A percentile compares a stretch with the other conserved stretches of the same genome.
Conservation (phyloP, 2,113 vertebrate species). For the Dolichotis patagonum region DNA sequence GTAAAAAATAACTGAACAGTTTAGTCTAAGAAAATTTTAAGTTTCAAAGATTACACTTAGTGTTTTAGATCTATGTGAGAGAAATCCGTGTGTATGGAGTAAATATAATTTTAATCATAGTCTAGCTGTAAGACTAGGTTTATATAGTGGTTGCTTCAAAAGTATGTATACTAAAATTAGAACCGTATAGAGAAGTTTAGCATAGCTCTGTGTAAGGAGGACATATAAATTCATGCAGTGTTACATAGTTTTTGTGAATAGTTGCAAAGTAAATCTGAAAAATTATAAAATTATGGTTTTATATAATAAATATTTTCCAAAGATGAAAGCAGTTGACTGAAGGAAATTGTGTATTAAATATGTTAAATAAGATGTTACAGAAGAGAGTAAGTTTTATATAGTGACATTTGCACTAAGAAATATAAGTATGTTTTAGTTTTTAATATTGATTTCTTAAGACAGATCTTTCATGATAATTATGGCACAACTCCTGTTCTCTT, state of each 20-base stretch:
- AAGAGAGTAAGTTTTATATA: background rate
- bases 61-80: conserved; percentile 22
- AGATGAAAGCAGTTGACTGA: background rate
- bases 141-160: background rate
- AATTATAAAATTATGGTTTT: background rate
- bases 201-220: background rate
- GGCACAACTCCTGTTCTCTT: background rate
- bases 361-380: background rate
- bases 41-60: conserved; percentile 36
- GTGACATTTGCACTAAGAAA: conserved; percentile 43
- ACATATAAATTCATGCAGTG: background rate
- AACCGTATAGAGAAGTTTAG: background rate
- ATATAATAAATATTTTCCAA: background rate
- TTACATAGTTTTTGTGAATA: background rate
- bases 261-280: background rate
- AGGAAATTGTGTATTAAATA: background rate
- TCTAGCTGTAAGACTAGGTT: conserved; percentile 16
- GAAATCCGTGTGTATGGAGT: conserved; percentile 24
- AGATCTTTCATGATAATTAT: conserved; percentile 23
- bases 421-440: conserved; percentile 51
- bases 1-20: background rate
- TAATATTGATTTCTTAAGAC: conserved; percentile 40
- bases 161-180: background rate
- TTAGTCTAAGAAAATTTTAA: conserved; percentile 1
- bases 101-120: conserved; percentile 21